Evolutionary conservation across 1,140 invertebrate genomes (phyloP).

Genomic region (Triops cancriformis): DNA sequence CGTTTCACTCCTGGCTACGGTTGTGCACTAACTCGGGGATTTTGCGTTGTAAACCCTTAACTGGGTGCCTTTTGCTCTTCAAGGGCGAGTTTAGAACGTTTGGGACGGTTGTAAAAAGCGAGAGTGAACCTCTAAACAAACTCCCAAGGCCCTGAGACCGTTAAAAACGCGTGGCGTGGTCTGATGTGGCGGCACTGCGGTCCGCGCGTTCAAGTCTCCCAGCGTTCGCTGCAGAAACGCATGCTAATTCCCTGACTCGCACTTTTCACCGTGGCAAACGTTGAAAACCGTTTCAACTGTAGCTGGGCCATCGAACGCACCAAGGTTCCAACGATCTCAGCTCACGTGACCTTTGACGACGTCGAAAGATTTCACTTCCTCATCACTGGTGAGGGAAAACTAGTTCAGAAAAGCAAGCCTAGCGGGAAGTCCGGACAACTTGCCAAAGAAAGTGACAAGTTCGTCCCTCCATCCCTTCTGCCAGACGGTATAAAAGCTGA

Average conservation of each 20-base stretch:
- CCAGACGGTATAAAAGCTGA: not conserved
- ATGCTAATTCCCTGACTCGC: too few species aligned
- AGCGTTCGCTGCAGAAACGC: too few species aligned
- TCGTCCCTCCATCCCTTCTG: not conserved
- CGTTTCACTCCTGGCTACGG: not conserved
- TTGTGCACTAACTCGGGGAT: too few species aligned
- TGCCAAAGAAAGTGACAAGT: not conserved
- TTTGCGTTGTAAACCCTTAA: too few species aligned
- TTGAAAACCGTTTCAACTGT: too few species aligned
- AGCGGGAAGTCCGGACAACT: not conserved
- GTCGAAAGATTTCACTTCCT: too few species aligned
- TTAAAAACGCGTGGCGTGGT: not conserved
- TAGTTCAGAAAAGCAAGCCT: not conserved
- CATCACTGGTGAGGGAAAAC: not conserved
- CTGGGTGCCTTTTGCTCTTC: not conserved
- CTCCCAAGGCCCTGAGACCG: not conserved
- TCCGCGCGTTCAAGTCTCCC: too few species aligned
- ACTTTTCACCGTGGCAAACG: too few species aligned
- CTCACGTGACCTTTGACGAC: too few species aligned
- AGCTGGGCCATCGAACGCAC: too few species aligned
- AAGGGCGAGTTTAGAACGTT: not conserved
- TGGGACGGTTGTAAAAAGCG: not conserved
- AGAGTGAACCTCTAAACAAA: not conserved
- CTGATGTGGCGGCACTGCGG: too few species aligned
- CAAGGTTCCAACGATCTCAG: too few species aligned